Evolutionary conservation across 1,140 invertebrate genomes (phyloP), one percentile per base, ranked within the genome.

Genomic region (Nomia melanderi): DNA sequence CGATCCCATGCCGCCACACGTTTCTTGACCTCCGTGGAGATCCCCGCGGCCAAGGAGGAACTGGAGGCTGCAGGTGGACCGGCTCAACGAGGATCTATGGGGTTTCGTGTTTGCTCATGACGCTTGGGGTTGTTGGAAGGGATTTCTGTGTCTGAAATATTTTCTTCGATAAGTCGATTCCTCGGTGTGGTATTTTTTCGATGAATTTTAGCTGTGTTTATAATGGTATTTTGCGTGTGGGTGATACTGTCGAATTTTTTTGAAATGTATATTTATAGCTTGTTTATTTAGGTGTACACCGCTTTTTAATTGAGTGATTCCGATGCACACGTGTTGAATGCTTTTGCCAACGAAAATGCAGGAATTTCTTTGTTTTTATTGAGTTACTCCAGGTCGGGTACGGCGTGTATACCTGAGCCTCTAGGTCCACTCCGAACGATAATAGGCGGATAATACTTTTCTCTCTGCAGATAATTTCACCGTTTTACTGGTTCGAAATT

Each of bases 21-120:
- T 81, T 78, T 81, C 82, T 84, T 84, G 53, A 71, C 64, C 77
- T 80, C 64, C 25, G 54, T 14, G 69, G n/a, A n/a, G 6, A 23
- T 36, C 60, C 41, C n/a, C 25, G 12, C 33, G 4, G 3, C 8
- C 33, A 5, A 5, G 33, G 33, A 36, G 33, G 33, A 36, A 36
- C 12, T 1, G 27, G 53, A 62, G 23, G 25, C 44, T 54, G 25
- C 14, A 50, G 47, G 17, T 50, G 47, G 25, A 2, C 11, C 0
- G 33, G n/a, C n/a, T n/a, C n/a, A n/a, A 57, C 12, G 11, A 59
- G 47, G n/a, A 20, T 70, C 60, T 8, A 36, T 2, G 23, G 39
- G 27, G n/a, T 62, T 31, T 54, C 14, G 14, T 11, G 33, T 36
- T 36, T 36, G 33, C 8, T 3, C 33, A 8, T n/a, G n/a, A n/a